Evolutionary conservation across 2,113 vertebrate genomes (phyloP).

Genomic region (Eulemur macaco): DNA sequence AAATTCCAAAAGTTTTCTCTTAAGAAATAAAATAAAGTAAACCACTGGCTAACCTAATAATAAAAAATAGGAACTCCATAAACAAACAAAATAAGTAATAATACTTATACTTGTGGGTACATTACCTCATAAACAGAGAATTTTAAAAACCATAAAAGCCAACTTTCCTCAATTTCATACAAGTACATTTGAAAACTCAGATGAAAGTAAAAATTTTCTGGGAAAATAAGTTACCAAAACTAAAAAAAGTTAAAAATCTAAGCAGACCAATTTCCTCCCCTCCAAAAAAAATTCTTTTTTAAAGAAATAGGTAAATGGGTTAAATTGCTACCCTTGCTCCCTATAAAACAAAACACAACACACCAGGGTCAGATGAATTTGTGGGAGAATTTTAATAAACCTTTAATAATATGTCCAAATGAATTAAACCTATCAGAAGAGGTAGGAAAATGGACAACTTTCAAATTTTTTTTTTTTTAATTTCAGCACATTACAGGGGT

Average conservation of each 20-base stretch:
- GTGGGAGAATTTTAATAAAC: not conserved
- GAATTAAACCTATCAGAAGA: not conserved
- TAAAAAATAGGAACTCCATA: not conserved
- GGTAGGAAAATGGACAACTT: not conserved
- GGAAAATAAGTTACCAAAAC: not conserved
- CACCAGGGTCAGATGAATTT: not conserved
- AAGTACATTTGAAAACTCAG: not conserved
- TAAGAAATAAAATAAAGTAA: slow-evolving; percentile 25
- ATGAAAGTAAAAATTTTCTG: not conserved
- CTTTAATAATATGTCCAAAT: not conserved
- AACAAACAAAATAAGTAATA: not conserved
- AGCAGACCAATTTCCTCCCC: not conserved
- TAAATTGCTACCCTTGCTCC: not conserved
- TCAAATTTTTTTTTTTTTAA: no score
- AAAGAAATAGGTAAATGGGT: not conserved
- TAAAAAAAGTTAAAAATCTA: not conserved
- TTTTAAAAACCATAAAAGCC: not conserved
- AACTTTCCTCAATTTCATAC: not conserved
- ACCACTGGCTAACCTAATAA: not conserved
- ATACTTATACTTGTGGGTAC: not conserved
- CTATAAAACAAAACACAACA: not conserved
- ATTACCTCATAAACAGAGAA: not conserved
- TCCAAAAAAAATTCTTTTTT: not conserved
- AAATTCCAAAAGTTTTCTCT: not conserved
- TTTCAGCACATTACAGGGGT: no score